A percentile compares a stretch with the other conserved stretches of the same genome.
These are phyloP conservation scores for Anolis sagrei DNA, from an alignment of 2,113 vertebrate species.

Conservation along the genomic window DNA sequence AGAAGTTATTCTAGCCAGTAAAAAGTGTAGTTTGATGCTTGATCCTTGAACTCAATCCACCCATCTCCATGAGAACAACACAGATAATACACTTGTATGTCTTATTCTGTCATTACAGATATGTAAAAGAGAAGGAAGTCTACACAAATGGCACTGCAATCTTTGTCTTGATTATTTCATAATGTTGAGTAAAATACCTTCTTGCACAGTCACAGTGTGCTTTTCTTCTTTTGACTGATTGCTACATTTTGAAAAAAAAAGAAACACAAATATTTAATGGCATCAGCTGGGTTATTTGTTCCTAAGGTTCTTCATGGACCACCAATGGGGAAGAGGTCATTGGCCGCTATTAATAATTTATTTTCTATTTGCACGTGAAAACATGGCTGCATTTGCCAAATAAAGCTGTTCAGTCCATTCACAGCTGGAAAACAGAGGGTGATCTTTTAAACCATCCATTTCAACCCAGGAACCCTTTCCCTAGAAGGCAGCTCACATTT, in stretches of 20 bases:
- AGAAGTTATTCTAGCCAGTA: neutral
- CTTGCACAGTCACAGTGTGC: constrained; percentile 34
- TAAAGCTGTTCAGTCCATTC: neutral
- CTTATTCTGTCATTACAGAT: neutral
- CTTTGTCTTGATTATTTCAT: constrained; percentile 53
- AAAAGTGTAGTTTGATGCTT: neutral
- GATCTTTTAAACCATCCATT: constrained; percentile 5
- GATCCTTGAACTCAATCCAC: neutral
- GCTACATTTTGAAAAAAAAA: constrained; percentile 43
- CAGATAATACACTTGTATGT: neutral
- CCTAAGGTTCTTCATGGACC: constrained; percentile 30
- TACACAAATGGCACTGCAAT: constrained; percentile 49
- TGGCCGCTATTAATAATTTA: neutral
- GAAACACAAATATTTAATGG: constrained; percentile 6
- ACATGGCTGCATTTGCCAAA: constrained; percentile 30
- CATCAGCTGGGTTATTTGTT: neutral
- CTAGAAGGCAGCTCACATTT: neutral
- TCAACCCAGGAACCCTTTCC: neutral
- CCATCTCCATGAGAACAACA: neutral
- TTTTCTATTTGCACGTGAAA: constrained; percentile 34
- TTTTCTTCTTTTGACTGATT: constrained; percentile 48
- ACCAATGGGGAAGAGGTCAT: constrained; percentile 21
- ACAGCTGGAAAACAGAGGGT: neutral
- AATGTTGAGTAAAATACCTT: constrained; percentile 46
- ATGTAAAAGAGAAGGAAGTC: constrained; percentile 37